Conservation (phyloP, 2,797 vertebrate species). For the Numenius phaeopus region DNA sequence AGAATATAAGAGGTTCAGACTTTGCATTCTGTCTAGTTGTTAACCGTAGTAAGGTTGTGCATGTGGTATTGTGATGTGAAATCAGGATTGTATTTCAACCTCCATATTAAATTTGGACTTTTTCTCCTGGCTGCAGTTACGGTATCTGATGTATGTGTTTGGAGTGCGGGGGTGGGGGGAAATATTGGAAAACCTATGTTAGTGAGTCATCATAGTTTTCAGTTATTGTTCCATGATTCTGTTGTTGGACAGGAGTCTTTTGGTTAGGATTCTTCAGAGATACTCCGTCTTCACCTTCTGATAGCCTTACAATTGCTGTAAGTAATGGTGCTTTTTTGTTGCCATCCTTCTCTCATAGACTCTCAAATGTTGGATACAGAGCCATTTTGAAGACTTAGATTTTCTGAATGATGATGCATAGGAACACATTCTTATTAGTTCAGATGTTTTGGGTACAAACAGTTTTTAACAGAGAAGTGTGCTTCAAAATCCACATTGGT, state of each 20-base stretch:
- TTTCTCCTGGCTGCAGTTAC: background rate
- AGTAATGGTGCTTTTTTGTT: background rate
- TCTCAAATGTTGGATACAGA: background rate
- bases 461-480: background rate
- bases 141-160: background rate
- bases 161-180: rapidly evolving
- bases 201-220: background rate
- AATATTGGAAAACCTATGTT: background rate
- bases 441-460: background rate
- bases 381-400: background rate
- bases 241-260: background rate
- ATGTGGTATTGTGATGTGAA: background rate
- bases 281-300: background rate
- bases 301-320: background rate
- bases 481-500: background rate
- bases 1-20: background rate
- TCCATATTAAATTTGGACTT: background rate
- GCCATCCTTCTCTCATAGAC: background rate
- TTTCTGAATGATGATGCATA: background rate
- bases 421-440: background rate
- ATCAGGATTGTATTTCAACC: background rate
- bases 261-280: background rate
- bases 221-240: background rate
- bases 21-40: background rate
- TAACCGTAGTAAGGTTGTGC: background rate